A percentile compares a stretch with the other conserved stretches of the same genome.
phyloP scores from a whole-genome alignment of 1,140 invertebrate species.

The Uloborus diversus region DNA sequence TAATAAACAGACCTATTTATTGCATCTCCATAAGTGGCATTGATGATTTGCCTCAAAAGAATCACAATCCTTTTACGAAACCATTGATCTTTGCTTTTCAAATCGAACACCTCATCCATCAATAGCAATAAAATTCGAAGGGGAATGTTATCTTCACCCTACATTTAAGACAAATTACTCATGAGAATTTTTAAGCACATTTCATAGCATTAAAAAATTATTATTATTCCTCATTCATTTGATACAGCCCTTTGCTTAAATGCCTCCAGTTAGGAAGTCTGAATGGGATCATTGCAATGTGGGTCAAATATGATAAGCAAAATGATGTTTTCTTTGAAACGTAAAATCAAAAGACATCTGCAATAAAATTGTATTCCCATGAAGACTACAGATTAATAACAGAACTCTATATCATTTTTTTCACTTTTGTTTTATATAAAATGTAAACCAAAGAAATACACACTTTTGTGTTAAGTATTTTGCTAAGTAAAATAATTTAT shows the following conservation, averaged over 20 bases:
- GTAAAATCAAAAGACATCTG: too few relatives aligned
- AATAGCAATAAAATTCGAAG: slow-evolving; percentile 84
- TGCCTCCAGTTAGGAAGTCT: too few relatives aligned
- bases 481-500: too few relatives aligned
- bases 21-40: slow-evolving; percentile 71
- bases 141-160: slow-evolving; percentile 86
- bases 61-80: slow-evolving; percentile 82
- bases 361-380: too few relatives aligned
- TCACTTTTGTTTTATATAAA: too few relatives aligned
- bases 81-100: slow-evolving; percentile 89
- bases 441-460: too few relatives aligned
- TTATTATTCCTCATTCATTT: not conserved
- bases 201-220: not conserved
- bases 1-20: slow-evolving; percentile 63
- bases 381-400: too few relatives aligned
- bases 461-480: too few relatives aligned
- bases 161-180: slow-evolving; percentile 64
- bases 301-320: too few relatives aligned
- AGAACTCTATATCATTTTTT: too few relatives aligned
- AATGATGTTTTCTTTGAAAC: too few relatives aligned
- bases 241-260: not conserved
- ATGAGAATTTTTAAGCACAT: slow-evolving; percentile 70
- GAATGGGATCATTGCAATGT: too few relatives aligned
- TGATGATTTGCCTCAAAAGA: slow-evolving; percentile 78
- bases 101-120: slow-evolving; percentile 92